Evolutionary conservation across 2,888 invertebrate species (phyloP).

Genomic region (Nowickia ferox): DNA sequence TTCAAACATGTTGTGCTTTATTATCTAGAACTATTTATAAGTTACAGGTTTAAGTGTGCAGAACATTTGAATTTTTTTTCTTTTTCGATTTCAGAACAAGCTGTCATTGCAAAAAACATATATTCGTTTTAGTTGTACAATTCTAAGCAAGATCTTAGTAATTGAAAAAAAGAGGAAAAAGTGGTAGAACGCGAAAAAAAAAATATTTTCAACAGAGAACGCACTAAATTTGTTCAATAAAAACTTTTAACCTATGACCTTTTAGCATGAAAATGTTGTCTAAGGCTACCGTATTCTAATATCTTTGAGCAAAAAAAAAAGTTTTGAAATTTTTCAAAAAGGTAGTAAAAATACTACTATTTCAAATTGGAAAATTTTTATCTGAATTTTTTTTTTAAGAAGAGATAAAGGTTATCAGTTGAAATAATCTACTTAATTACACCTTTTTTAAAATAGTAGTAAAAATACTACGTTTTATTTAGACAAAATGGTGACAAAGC

Average conservation of each 20-base stretch:
- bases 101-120: background rate
- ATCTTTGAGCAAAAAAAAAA: background rate
- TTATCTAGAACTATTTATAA: slow-evolving; percentile 46
- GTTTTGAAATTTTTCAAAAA: slow-evolving; percentile 3
- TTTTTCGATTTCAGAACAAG: slow-evolving; percentile 6
- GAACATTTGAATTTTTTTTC: background rate
- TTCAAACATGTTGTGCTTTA: slow-evolving; percentile 35
- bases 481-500: no score
- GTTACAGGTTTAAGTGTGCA: slow-evolving; percentile 28
- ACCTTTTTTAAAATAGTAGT: no score
- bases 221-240: no score
- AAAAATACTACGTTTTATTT: no score
- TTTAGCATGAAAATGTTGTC: no score
- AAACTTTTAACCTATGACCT: no score
- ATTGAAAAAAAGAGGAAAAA: background rate
- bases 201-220: background rate
- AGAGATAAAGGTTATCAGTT: no score
- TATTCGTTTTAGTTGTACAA: background rate
- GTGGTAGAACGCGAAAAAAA: background rate
- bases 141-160: background rate
- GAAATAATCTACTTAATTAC: no score
- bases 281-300: no score
- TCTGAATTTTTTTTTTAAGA: background rate
- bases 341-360: background rate
- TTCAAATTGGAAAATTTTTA: background rate